A percentile compares a stretch with the other conserved stretches of the same genome.
Evolutionary conservation across 2,113 vertebrate species (phyloP).

Genomic region (Myrmecobius fasciatus): DNA sequence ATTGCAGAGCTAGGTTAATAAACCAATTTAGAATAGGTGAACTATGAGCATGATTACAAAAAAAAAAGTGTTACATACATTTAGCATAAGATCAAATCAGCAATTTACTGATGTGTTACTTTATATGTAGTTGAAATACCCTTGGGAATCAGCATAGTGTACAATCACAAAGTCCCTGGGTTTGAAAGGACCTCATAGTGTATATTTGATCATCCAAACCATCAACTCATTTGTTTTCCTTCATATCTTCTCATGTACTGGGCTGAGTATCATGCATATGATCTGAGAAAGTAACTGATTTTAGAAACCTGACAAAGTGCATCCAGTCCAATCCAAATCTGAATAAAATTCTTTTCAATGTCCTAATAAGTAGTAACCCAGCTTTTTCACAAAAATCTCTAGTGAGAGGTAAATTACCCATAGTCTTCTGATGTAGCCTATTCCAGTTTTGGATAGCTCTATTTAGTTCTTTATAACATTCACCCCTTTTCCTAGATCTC

Average conservation of each 20-base stretch:
- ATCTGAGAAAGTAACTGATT: conserved; percentile 86
- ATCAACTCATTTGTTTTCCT: conserved; percentile 85
- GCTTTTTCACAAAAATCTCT: neutral
- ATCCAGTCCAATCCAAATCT: neutral
- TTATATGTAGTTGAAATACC: neutral
- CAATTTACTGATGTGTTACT: neutral
- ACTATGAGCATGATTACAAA: neutral
- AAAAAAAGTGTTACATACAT: too few species aligned
- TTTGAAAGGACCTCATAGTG: conserved; percentile 76
- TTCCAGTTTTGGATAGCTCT: neutral
- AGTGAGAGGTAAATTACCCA: neutral
- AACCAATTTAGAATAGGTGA: neutral
- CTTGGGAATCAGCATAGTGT: neutral
- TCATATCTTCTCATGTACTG: conserved; percentile 84
- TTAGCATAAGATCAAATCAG: neutral
- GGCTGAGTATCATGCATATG: conserved; percentile 84
- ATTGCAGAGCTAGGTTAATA: neutral
- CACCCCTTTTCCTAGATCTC: neutral
- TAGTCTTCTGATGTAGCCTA: neutral
- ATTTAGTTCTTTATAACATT: neutral
- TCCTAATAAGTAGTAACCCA: neutral
- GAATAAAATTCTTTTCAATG: neutral
- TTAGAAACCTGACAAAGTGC: conserved; percentile 89
- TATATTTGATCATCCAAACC: conserved; percentile 82
- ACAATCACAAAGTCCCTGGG: neutral